Percentiles rank a stretch among this genome's conserved stretches.
These are phyloP conservation scores for Psilopogon haemacephalus DNA, from an alignment of 2,113 vertebrate species.

Conservation along the genomic window DNA sequence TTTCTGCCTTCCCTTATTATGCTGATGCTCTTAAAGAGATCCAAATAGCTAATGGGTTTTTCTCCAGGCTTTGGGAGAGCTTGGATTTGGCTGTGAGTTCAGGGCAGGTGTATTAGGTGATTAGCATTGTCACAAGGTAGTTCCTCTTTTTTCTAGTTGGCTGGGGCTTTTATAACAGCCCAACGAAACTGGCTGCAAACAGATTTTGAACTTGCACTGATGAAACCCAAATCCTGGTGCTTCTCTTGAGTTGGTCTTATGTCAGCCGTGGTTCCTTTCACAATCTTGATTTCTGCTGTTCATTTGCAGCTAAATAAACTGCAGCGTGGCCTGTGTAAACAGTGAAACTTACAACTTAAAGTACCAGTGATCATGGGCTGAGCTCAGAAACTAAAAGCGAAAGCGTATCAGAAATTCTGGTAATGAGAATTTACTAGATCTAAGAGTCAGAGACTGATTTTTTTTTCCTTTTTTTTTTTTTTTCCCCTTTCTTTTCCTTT, in stretches of 20 bases:
- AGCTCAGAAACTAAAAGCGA: conserved; percentile 2
- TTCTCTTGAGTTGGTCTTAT: neutral
- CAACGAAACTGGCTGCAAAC: neutral
- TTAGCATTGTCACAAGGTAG: neutral
- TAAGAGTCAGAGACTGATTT: neutral
- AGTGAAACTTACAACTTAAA: neutral
- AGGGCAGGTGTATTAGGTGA: fast-evolving
- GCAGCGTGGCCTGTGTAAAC: neutral
- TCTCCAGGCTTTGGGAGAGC: neutral
- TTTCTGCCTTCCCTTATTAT: fast-evolving
- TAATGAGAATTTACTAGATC: conserved; percentile 15
- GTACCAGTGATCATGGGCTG: neutral
- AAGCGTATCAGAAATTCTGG: neutral
- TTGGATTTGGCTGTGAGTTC: neutral
- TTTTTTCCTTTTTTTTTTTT: neutral
- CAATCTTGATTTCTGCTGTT: neutral
- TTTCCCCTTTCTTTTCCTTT: neutral
- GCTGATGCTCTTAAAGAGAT: neutral
- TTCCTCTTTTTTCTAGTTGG: neutral
- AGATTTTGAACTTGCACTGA: neutral
- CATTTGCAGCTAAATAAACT: neutral
- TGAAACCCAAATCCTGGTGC: neutral
- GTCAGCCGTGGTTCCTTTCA: neutral
- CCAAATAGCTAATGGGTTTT: neutral
- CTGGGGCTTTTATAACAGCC: neutral